Conservation (phyloP, 1,140 invertebrate genomes). For the Gryon sp. region DNA sequence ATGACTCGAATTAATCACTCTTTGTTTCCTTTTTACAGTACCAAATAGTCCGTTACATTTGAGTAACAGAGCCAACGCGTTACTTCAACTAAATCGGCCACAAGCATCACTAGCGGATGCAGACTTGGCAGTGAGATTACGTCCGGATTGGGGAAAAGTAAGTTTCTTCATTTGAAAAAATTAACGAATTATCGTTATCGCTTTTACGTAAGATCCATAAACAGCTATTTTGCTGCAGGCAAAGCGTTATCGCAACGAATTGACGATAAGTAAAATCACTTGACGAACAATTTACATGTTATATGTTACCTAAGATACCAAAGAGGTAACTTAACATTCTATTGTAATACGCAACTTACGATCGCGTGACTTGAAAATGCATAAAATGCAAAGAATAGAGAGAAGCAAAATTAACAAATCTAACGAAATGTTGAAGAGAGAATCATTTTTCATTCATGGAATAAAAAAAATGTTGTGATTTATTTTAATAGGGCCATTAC, state of each 20-base stretch:
- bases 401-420: too few relatives aligned
- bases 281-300: neutral
- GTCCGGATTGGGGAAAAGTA: constrained; percentile 88
- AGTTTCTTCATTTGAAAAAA: constrained; percentile 46
- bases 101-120: constrained; percentile 86
- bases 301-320: too few relatives aligned
- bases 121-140: constrained; percentile 83
- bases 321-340: too few relatives aligned
- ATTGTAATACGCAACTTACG: too few relatives aligned
- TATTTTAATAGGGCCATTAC: constrained; percentile 83
- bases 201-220: too few relatives aligned
- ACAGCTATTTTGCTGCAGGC: too few relatives aligned
- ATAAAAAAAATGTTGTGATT: constrained; percentile 16
- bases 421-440: too few relatives aligned
- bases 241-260: too few relatives aligned
- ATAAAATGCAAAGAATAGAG: too few relatives aligned
- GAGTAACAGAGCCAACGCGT: constrained; percentile 84
- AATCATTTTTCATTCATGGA: neutral
- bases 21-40: constrained; percentile 80
- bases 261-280: too few relatives aligned
- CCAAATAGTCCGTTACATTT: constrained; percentile 85
- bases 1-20: neutral
- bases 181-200: neutral
- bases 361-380: constrained; percentile 8
- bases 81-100: constrained; percentile 82